Conservation (phyloP, 2,797 vertebrate genomes). For the Chloroceryle inda region DNA sequence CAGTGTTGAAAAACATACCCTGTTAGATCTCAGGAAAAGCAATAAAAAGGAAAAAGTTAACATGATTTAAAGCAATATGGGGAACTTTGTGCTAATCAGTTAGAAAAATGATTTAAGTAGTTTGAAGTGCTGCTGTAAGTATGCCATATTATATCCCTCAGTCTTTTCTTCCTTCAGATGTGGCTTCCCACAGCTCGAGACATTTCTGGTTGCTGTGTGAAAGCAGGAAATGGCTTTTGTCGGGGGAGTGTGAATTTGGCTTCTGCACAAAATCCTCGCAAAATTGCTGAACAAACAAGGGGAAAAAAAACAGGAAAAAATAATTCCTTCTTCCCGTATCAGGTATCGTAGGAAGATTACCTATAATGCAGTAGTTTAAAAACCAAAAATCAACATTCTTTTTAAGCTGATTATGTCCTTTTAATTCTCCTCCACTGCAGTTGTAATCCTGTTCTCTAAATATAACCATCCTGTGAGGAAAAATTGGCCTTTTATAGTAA, state of each 20-base stretch:
- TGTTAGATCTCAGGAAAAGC: neutral
- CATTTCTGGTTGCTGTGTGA: conserved; percentile 37
- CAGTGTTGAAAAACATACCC: conserved; percentile 15
- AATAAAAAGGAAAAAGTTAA: neutral
- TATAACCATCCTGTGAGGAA: neutral
- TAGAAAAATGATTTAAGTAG: conserved; percentile 42
- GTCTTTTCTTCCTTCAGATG: conserved; percentile 43
- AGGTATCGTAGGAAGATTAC: neutral
- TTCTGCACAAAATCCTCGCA: conserved; percentile 36
- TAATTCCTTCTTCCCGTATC: neutral
- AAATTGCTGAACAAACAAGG: conserved; percentile 39
- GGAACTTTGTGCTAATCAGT: conserved; percentile 41
- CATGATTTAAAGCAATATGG: conserved; percentile 25
- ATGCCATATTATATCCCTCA: neutral
- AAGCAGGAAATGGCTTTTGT: conserved; percentile 71
- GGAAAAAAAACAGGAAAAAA: conserved; percentile 15
- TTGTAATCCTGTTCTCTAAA: neutral
- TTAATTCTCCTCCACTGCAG: neutral
- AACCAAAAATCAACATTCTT: neutral
- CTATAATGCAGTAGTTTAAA: neutral
- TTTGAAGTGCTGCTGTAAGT: conserved; percentile 44
- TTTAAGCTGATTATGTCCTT: neutral
- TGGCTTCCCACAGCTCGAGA: conserved; percentile 68
- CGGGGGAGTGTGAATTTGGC: conserved; percentile 54
- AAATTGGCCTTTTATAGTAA: neutral